These are phyloP conservation scores for Myotis vivesi DNA, from an alignment of 2,797 vertebrate species.

Conservation along the genomic window DNA sequence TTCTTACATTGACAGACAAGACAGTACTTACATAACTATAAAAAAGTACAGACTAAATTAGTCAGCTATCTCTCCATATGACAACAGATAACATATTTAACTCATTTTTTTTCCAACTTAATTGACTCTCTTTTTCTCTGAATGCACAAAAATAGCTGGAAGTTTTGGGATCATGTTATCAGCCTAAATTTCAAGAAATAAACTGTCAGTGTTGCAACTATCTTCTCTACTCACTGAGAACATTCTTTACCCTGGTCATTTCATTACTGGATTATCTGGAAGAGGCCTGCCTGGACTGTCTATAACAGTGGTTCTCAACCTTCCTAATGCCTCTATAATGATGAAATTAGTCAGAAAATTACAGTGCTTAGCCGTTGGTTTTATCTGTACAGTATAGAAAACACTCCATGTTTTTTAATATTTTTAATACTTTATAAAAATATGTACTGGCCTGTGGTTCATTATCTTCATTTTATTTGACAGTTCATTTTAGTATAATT, in stretches of 20 bases:
- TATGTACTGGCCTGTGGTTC: background rate
- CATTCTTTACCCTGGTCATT: background rate
- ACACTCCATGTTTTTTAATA: background rate
- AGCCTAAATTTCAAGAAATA: conserved; percentile 35
- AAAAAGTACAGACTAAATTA: conserved; percentile 14
- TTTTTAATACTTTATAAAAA: background rate
- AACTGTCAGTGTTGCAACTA: background rate
- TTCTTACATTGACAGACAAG: background rate
- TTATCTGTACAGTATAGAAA: background rate
- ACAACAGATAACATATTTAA: background rate
- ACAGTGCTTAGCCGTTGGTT: background rate
- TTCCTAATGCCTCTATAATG: background rate
- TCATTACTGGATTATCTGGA: background rate
- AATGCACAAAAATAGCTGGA: background rate
- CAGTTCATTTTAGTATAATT: background rate
- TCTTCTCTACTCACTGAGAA: background rate
- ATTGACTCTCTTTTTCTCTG: conserved; percentile 12
- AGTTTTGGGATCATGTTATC: background rate
- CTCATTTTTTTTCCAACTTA: background rate
- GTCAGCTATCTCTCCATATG: background rate
- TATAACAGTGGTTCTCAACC: no score
- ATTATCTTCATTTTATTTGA: background rate
- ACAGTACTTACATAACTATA: background rate
- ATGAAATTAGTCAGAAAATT: background rate
- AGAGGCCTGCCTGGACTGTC: background rate